Percentiles rank a stretch among this genome's conserved stretches.
These are phyloP conservation scores for Philereme vetulata DNA, from an alignment of 2,888 invertebrate genomes.

Conservation along the genomic window DNA sequence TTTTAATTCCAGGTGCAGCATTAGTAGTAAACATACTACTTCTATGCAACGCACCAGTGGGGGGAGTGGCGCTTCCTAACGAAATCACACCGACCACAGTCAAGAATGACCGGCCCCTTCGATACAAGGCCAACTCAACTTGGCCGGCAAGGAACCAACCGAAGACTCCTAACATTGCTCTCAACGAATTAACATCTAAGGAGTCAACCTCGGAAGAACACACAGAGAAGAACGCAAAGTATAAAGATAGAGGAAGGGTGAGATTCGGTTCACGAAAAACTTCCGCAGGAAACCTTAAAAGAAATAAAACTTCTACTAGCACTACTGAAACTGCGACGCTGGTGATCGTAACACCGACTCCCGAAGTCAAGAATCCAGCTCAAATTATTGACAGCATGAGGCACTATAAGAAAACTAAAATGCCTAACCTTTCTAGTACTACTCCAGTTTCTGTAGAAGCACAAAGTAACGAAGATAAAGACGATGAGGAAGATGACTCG, in stretches of 20 bases:
- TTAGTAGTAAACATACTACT: slow-evolving; percentile 77
- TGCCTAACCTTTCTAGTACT: slow-evolving; percentile 57
- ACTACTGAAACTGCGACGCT: slow-evolving; percentile 58
- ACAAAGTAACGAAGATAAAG: slow-evolving; percentile 54
- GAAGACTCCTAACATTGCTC: slow-evolving; percentile 63
- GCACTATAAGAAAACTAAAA: slow-evolving; percentile 67
- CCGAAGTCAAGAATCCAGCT: slow-evolving; percentile 68
- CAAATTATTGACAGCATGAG: slow-evolving; percentile 73
- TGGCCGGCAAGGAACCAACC: slow-evolving; percentile 53
- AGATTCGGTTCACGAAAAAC: slow-evolving; percentile 61
- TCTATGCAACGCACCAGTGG: slow-evolving; percentile 64
- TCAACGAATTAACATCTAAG: slow-evolving; percentile 73
- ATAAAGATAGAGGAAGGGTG: slow-evolving; percentile 75
- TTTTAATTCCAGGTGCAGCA: slow-evolving; percentile 71
- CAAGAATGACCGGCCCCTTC: slow-evolving; percentile 57
- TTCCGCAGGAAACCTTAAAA: slow-evolving; percentile 57
- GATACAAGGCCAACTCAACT: slow-evolving; percentile 52
- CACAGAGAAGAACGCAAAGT: slow-evolving; percentile 76
- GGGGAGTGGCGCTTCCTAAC: slow-evolving; percentile 61
- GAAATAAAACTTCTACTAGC: slow-evolving; percentile 41
- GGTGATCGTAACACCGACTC: slow-evolving; percentile 72
- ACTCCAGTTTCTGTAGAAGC: slow-evolving; percentile 49
- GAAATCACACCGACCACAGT: slow-evolving; percentile 59
- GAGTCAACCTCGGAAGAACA: slow-evolving; percentile 71
- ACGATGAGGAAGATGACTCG: slow-evolving; percentile 61